Evolutionary conservation across 1,140 invertebrate species (phyloP).

Genomic region (Branchinecta lindahli): DNA sequence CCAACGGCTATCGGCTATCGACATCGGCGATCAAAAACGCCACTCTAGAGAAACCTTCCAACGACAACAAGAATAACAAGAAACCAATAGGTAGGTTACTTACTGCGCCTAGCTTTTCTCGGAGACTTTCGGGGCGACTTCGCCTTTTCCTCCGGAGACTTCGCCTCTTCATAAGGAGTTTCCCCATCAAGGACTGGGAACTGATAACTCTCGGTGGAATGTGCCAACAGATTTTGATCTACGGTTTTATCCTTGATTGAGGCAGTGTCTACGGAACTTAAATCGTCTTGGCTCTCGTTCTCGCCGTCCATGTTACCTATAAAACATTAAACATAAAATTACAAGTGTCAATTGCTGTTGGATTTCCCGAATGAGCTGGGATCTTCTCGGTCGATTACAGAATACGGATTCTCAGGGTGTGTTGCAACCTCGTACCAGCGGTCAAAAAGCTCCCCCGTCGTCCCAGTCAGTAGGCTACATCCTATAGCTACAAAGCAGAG

Average conservation of each 20-base stretch:
- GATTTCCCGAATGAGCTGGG: no score
- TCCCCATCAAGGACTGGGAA: constrained; percentile 1
- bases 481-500: no score
- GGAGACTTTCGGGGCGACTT: not conserved
- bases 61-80: no score
- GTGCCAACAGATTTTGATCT: not conserved
- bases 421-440: no score
- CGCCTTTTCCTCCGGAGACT: not conserved
- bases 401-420: no score
- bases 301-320: not conserved
- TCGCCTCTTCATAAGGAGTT: not conserved
- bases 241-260: not conserved
- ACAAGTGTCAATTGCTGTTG: no score
- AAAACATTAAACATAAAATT: not conserved
- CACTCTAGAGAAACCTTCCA: no score
- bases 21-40: no score
- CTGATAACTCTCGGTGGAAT: constrained; percentile 3
- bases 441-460: no score
- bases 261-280: not conserved
- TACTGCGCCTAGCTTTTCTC: not conserved
- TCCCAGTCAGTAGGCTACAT: no score
- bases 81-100: not conserved
- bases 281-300: not conserved
- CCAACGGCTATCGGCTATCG: no score
- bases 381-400: no score